phyloP scores from a whole-genome alignment of 2,888 invertebrate species.

The Drosophila gaucha region DNA sequence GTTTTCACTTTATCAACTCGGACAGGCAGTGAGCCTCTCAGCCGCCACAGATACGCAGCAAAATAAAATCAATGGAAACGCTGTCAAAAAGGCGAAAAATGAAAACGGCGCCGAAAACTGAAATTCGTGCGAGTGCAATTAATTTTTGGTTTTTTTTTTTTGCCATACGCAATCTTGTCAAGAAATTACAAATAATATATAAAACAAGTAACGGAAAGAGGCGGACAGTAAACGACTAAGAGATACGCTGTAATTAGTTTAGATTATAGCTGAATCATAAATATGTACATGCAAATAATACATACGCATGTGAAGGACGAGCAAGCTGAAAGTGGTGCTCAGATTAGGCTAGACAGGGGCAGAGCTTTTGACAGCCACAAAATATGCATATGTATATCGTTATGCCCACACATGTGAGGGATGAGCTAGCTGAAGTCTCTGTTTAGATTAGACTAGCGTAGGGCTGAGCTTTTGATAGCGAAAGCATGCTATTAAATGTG shows the following conservation, averaged over 20 bases:
- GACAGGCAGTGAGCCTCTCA: conserved; percentile 44
- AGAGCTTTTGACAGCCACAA: too few species aligned
- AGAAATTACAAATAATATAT: conserved; percentile 6
- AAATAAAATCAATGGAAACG: conserved; percentile 25
- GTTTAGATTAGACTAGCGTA: not conserved
- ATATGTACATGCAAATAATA: too few species aligned
- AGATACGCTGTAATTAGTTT: conserved; percentile 6
- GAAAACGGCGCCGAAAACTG: conserved; percentile 5
- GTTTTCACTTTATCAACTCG: conserved; percentile 68
- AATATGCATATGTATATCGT: too few species aligned
- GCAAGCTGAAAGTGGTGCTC: too few species aligned
- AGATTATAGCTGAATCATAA: not conserved
- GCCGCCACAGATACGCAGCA: conserved; percentile 28
- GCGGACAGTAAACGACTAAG: not conserved
- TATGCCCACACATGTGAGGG: not conserved
- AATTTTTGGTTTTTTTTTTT: conserved; percentile 25
- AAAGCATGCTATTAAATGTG: too few species aligned
- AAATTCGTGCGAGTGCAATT: conserved; percentile 52
- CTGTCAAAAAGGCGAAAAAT: conserved; percentile 24
- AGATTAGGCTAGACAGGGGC: not conserved
- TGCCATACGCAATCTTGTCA: conserved; percentile 13
- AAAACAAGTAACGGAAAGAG: not conserved
- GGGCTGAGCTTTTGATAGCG: too few species aligned
- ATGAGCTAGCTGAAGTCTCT: too few species aligned
- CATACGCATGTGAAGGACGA: not conserved